These are phyloP conservation scores for Lampris incognitus DNA, from an alignment of 2,113 vertebrate species.

Conservation along the genomic window DNA sequence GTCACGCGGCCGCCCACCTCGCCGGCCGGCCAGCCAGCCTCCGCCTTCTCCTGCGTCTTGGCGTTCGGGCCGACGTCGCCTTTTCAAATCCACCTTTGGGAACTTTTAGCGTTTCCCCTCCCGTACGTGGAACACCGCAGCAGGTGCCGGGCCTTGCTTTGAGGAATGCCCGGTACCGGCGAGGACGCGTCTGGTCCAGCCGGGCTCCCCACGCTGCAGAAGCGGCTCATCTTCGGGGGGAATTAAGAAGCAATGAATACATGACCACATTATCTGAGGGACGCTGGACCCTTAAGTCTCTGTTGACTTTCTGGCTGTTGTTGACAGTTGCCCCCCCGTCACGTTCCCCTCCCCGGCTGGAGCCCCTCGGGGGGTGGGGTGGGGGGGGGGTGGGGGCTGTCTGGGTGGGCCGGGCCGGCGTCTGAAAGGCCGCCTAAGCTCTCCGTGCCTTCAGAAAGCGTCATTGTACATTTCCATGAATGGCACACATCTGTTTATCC, in stretches of 20 bases:
- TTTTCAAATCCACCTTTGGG: too few relatives aligned
- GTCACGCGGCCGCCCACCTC: too few relatives aligned
- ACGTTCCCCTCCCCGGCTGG: slow-evolving; percentile 27
- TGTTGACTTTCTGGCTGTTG: slow-evolving; percentile 49
- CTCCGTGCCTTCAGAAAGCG: slow-evolving; percentile 66
- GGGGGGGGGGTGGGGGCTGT: slow-evolving; percentile 30
- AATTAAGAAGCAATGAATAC: slow-evolving; percentile 14
- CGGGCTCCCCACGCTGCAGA: slow-evolving; percentile 4
- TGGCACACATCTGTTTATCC: slow-evolving; percentile 79
- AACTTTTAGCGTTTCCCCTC: neutral
- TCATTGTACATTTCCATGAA: slow-evolving; percentile 76
- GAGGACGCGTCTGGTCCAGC: too few relatives aligned
- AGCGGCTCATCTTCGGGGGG: slow-evolving; percentile 12
- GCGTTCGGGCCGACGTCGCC: too few relatives aligned
- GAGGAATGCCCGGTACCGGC: neutral
- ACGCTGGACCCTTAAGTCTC: slow-evolving; percentile 8
- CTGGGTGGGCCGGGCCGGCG: slow-evolving; percentile 84
- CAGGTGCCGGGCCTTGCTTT: neutral
- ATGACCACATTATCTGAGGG: neutral
- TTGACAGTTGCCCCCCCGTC: slow-evolving; percentile 52
- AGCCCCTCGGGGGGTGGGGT: neutral
- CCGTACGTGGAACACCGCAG: slow-evolving; percentile 36
- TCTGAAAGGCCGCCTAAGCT: slow-evolving; percentile 76
- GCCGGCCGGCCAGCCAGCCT: too few relatives aligned
- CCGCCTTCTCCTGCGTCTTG: too few relatives aligned